Evolutionary conservation across 2,113 vertebrate genomes (phyloP), one percentile per base, ranked within the genome.

Genomic region (Lucifuga dentata): DNA sequence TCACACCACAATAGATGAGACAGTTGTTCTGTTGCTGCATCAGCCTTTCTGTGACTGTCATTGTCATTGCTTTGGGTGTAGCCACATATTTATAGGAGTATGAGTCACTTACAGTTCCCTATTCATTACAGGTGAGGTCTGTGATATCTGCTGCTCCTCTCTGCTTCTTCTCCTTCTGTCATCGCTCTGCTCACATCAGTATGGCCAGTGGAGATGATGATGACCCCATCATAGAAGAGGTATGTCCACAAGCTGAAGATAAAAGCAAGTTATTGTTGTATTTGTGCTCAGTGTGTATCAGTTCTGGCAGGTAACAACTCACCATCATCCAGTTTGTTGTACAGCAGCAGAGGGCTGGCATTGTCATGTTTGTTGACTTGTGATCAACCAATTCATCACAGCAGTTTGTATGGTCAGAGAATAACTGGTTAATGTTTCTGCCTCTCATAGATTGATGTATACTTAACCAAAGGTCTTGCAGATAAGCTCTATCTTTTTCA

Each of bases 181-280:
- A 40, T 58, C 15, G 8, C 19, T 62, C 58, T 51, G 57, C 71
- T 66, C 58, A 65, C 57, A 83, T 89, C 86, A 96, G 85, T 88
- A 99, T 99, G 98, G 97, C 97, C 91, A 99, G 96, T 86, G 95
- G 96, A 89, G 98, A 99, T 70, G 96, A 98, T 76, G 96, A 99
- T 76, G 97, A 98, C 88, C 98, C 97, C 68, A 94, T 99, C 79
- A 93, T 99, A 94, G 95, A 98, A 84, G 97, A 99, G 95, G 98
- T 99, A 90, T 11, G 69, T 44, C 5, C 10, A 33, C 3, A 19
- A 3, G 7, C 39, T 5, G 8, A 45, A 29, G 11, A 29, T 16
- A 3, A 15, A 15, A 2, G 5, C 36, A 17, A 5, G 17, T 29
- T 29, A 29, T 29, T 29, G 26, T 29, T 29, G 26, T 29, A 29